These are phyloP conservation scores for Neoarius graeffei DNA, from an alignment of 2,113 vertebrate genomes.

Conservation along the genomic window DNA sequence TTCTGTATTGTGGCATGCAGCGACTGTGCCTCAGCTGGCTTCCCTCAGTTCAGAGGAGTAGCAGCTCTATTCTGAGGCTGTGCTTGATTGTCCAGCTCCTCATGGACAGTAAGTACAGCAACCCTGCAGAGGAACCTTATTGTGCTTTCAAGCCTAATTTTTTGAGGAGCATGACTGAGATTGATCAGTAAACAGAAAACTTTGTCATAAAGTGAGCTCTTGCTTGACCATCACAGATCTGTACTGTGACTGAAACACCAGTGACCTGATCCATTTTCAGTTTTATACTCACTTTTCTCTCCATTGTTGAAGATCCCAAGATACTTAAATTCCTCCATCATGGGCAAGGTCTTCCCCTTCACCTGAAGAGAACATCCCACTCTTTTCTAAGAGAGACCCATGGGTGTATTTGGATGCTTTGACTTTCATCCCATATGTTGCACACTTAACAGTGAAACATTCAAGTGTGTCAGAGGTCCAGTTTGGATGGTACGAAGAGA, in stretches of 20 bases:
- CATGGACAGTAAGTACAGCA: neutral
- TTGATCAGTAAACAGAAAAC: neutral
- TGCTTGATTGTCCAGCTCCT: neutral
- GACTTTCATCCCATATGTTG: neutral
- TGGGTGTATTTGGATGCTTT: neutral
- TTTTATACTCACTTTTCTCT: neutral
- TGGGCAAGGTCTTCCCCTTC: neutral
- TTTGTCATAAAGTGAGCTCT: neutral
- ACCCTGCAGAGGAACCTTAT: neutral
- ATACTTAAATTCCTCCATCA: neutral
- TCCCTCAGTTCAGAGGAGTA: neutral
- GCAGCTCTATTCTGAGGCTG: neutral
- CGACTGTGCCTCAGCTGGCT: neutral
- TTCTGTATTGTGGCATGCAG: no score
- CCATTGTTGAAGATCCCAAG: neutral
- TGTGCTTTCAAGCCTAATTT: neutral
- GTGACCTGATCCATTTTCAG: neutral
- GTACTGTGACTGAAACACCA: neutral
- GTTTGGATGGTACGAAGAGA: neutral
- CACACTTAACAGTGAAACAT: neutral
- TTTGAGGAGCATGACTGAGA: neutral
- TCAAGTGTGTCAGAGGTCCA: neutral
- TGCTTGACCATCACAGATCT: neutral
- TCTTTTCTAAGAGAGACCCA: neutral
- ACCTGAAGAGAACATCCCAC: neutral